Evolutionary conservation across 2,113 vertebrate genomes (phyloP), one percentile per base, ranked within the genome.

Genomic region (Centropus unirufus): DNA sequence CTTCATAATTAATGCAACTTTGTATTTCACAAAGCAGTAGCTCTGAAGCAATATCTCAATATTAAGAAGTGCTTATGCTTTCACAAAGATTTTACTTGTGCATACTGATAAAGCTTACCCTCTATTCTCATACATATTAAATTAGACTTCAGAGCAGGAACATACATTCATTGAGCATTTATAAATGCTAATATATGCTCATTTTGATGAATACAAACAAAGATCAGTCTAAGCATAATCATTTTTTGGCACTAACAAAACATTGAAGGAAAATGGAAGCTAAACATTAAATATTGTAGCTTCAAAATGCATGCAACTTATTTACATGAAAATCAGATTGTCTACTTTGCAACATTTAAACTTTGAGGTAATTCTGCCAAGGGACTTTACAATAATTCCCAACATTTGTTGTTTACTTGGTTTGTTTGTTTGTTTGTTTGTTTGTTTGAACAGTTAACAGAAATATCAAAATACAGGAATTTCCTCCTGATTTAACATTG

Each of bases 141-240:
- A 95, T 93, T 90, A 92, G 83, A 61, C 77, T 95, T 95, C 91
- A 89, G 89, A 96, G 97, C 88, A 89, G 91, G 57, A 77, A 78
- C 80, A 92, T 85, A 52, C 80, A 91, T 89, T 96, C 92, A 95
- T 81, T 82, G 79, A 91, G 54, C 68, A 96, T 95, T 96, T 96
- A 96, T 94, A 72, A 95, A 96, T 95, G 95, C 90, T 96, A 94
- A 97, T 94, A 91, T 95, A 94, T 97, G 95, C 94, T 94, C 74
- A 87, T 89, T 96, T 89, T 91, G 96, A 96, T 94, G 91, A 93
- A 93, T 87, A 93, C 90, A 97, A 97, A 95, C 94, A 95, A 95
- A 89, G 94, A 88, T 77, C 96, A 83, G 82, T 44, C 70, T 95
- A 91, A 95, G 93, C 79, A 90, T 82, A 94, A 92, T 95, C 87